Evolutionary conservation across 2,888 invertebrate species (phyloP).

Genomic region (Endomychus coccineus): DNA sequence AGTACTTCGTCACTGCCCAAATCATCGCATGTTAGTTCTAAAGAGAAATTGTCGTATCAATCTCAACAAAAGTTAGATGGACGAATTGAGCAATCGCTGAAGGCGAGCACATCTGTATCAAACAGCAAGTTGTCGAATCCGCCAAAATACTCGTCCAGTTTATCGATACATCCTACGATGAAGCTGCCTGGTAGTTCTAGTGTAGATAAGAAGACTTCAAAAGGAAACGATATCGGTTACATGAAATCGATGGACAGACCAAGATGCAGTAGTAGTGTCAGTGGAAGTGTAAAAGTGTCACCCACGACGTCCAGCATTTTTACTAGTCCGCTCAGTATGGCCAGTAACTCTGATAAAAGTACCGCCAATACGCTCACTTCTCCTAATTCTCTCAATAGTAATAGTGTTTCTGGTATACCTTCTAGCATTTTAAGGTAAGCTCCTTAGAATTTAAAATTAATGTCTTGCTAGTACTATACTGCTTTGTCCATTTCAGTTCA

Average conservation of each 20-base stretch:
- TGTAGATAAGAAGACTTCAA: slow-evolving; percentile 9
- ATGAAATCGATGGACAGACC: slow-evolving; percentile 28
- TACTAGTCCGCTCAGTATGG: slow-evolving; percentile 42
- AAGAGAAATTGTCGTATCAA: slow-evolving; percentile 27
- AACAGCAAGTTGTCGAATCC: slow-evolving; percentile 36
- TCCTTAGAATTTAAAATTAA: too few species aligned
- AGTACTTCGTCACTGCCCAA: slow-evolving; percentile 32
- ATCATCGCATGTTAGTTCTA: slow-evolving; percentile 19
- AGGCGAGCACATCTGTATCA: slow-evolving; percentile 28
- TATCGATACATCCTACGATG: slow-evolving; percentile 37
- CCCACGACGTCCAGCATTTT: slow-evolving; percentile 33
- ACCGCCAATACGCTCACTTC: slow-evolving; percentile 13
- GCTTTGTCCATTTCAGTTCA: too few species aligned
- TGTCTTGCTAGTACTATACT: too few species aligned
- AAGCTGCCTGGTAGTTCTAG: slow-evolving; percentile 24
- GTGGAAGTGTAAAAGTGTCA: slow-evolving; percentile 31
- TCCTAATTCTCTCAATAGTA: slow-evolving; percentile 23
- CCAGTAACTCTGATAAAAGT: slow-evolving; percentile 34
- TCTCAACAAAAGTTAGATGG: slow-evolving; percentile 20
- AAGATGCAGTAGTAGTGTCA: slow-evolving; percentile 14
- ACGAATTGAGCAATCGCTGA: slow-evolving; percentile 7
- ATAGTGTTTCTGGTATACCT: slow-evolving; percentile 39
- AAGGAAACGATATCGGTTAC: slow-evolving; percentile 28
- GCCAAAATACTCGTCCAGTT: slow-evolving; percentile 30
- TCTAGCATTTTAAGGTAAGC: slow-evolving; percentile 47